Conservation (phyloP, 2,888 invertebrate genomes). For the Syrphus vitripennis region DNA sequence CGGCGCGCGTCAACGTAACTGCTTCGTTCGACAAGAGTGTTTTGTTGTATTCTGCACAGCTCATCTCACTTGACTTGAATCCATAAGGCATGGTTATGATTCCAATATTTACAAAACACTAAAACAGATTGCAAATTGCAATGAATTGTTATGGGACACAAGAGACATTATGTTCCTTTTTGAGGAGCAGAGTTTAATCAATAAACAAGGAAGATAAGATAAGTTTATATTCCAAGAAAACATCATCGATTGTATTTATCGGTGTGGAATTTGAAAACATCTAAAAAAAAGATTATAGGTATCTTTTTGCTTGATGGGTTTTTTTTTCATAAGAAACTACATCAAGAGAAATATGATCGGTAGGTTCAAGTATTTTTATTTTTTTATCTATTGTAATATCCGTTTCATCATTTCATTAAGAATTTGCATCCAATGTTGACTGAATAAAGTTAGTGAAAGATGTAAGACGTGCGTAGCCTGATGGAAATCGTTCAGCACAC, state of each 20-base stretch:
- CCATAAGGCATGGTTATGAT: too few relatives aligned
- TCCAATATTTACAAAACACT: neutral
- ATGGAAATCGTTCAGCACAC: conserved; percentile 76
- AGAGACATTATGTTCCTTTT: neutral
- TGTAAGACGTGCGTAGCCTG: conserved; percentile 77
- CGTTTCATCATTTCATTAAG: neutral
- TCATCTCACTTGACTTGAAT: too few relatives aligned
- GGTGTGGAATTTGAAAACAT: neutral
- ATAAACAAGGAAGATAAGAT: neutral
- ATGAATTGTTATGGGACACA: neutral
- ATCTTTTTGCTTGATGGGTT: too few relatives aligned
- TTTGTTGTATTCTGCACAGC: too few relatives aligned
- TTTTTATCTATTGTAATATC: neutral
- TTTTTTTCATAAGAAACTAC: neutral
- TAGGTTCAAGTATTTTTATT: neutral
- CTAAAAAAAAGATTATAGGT: neutral
- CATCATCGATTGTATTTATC: neutral
- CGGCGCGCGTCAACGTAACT: too few relatives aligned
- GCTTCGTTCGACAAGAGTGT: too few relatives aligned
- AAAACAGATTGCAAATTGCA: neutral
- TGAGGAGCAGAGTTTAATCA: neutral
- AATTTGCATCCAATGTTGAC: conserved; percentile 69
- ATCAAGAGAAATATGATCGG: neutral
- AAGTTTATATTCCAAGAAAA: neutral
- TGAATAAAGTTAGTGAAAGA: conserved; percentile 76